Percentiles rank a stretch among this genome's conserved stretches.
These are phyloP conservation scores for Nasonia oneida DNA, from an alignment of 2,888 invertebrate genomes.

Conservation along the genomic window DNA sequence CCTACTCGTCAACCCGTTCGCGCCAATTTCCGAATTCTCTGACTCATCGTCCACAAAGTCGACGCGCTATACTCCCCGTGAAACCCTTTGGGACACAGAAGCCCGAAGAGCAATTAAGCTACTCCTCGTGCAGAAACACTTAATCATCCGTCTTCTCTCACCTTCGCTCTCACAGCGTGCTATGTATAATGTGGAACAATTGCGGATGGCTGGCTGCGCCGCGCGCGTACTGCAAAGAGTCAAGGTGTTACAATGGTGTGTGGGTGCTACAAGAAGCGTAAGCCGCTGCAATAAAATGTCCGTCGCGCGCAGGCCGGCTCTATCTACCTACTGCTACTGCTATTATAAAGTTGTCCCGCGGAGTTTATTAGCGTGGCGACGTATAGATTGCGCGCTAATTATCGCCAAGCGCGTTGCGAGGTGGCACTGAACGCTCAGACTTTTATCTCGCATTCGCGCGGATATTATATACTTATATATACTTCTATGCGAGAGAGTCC, in stretches of 20 bases:
- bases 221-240: not conserved
- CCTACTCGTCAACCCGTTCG: constrained; percentile 27
- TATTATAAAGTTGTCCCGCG: not conserved
- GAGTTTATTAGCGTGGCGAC: not conserved
- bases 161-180: not conserved
- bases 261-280: not conserved
- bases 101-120: not conserved
- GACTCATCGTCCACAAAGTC: constrained; percentile 18
- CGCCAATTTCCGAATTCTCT: not conserved
- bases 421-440: not conserved
- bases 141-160: not conserved
- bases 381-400: not conserved
- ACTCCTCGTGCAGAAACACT: not conserved
- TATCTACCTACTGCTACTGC: not conserved
- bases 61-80: not conserved
- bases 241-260: not conserved
- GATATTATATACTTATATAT: too few relatives aligned
- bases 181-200: constrained; percentile 1
- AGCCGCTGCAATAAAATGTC: not conserved
- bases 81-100: not conserved
- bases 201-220: not conserved
- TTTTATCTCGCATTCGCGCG: constrained; percentile 35
- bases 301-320: not conserved
- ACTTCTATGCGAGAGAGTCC: constrained; percentile 6
- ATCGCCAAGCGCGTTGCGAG: not conserved